Conservation (phyloP, 2,797 vertebrate species). For the Malurus leucopterus region DNA sequence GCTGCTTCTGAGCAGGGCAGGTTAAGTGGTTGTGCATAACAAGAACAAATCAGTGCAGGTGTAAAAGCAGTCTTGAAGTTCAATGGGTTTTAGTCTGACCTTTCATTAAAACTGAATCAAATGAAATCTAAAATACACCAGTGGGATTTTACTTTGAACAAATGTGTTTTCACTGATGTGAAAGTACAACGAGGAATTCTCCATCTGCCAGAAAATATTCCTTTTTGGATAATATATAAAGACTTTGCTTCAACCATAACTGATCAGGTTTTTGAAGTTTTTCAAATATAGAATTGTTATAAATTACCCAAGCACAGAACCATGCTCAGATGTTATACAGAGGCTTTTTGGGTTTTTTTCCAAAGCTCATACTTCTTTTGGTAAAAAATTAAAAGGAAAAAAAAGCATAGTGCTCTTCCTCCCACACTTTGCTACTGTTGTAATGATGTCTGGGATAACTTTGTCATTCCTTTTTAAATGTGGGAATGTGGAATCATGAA, state of each 20-base stretch:
- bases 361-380: neutral
- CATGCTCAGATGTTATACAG: neutral
- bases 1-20: neutral
- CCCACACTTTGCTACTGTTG: neutral
- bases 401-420: neutral
- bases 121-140: neutral
- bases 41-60: neutral
- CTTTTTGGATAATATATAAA: neutral
- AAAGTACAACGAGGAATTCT: neutral
- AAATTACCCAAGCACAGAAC: neutral
- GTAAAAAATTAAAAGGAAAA: neutral
- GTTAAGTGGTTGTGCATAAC: neutral
- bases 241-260: neutral
- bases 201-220: neutral
- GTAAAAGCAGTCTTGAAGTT: neutral
- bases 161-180: neutral
- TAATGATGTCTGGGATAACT: neutral
- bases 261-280: neutral
- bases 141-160: neutral
- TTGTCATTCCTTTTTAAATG: neutral
- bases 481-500: neutral
- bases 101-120: neutral
- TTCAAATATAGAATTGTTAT: neutral
- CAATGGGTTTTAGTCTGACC: neutral
- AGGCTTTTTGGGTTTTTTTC: neutral